phyloP scores from a whole-genome alignment of 1,140 invertebrate species.

The Megalopta genalis region DNA sequence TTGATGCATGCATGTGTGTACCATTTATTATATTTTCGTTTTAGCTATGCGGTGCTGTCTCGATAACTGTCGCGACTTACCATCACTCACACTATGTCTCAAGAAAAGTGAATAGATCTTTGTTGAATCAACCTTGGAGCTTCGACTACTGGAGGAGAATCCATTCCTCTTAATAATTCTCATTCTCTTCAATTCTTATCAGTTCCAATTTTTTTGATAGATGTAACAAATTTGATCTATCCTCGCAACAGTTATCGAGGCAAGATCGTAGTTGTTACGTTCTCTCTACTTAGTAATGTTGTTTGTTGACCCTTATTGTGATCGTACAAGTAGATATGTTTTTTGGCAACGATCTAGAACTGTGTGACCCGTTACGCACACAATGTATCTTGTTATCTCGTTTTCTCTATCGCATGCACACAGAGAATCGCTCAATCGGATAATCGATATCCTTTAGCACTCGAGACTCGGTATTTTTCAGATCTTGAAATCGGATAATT shows the following conservation, averaged over 20 bases:
- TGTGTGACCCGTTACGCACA: conserved; percentile 12
- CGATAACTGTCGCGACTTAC: neutral
- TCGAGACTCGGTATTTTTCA: neutral
- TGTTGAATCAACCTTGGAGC: too few relatives aligned
- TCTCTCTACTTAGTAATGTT: too few relatives aligned
- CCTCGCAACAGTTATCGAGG: too few relatives aligned
- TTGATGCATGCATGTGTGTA: conserved; percentile 80
- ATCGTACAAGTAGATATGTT: conserved; percentile 25
- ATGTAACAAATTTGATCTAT: too few relatives aligned
- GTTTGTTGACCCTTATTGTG: conserved; percentile 6
- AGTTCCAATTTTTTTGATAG: too few relatives aligned
- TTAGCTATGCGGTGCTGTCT: conserved; percentile 23
- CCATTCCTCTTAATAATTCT: too few relatives aligned
- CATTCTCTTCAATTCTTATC: too few relatives aligned
- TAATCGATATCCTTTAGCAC: neutral
- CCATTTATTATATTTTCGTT: conserved; percentile 69
- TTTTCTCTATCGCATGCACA: conserved; percentile 28
- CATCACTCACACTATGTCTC: too few relatives aligned
- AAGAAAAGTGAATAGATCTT: too few relatives aligned
- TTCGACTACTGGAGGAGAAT: too few relatives aligned
- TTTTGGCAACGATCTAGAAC: neutral
- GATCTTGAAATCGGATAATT: too few relatives aligned
- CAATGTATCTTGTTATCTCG: conserved; percentile 18
- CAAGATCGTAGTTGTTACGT: too few relatives aligned
- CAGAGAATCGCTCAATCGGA: conserved; percentile 5